Evolutionary conservation across 2,113 vertebrate species (phyloP).

Genomic region (Scartelaos histophorus): DNA sequence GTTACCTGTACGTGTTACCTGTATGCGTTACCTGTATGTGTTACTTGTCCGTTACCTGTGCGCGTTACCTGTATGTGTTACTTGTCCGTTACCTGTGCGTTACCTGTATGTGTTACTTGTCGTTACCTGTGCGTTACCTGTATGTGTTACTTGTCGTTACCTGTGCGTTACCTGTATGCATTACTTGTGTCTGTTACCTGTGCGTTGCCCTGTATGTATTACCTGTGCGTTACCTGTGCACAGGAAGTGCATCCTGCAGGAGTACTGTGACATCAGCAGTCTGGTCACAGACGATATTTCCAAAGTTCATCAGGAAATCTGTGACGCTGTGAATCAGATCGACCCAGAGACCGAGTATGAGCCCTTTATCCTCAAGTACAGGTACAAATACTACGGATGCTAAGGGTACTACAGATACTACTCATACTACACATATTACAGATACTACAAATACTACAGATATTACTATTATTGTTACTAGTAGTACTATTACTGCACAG

Average conservation of each 20-base stretch:
- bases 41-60: no score
- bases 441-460: not conserved
- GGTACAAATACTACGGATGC: conserved; percentile 66
- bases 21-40: no score
- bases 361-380: conserved; percentile 89
- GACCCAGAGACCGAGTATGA: conserved; percentile 90
- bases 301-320: conserved; percentile 92
- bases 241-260: conserved; percentile 90
- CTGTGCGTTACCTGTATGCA: no score
- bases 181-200: not conserved
- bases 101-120: no score
- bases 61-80: no score
- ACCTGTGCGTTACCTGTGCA: not conserved
- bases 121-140: no score
- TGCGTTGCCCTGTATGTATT: not conserved
- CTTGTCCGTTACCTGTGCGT: no score
- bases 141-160: no score
- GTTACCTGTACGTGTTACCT: no score
- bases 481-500: no score
- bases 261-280: conserved; percentile 95
- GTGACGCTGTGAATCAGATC: conserved; percentile 88
- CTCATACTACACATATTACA: no score
- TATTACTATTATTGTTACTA: not conserved
- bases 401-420: not conserved
- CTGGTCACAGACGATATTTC: conserved; percentile 93